A percentile compares a stretch with the other conserved stretches of the same genome.
Conservation (phyloP, 2,797 vertebrate genomes). For the Sebastolobus altivelis region DNA sequence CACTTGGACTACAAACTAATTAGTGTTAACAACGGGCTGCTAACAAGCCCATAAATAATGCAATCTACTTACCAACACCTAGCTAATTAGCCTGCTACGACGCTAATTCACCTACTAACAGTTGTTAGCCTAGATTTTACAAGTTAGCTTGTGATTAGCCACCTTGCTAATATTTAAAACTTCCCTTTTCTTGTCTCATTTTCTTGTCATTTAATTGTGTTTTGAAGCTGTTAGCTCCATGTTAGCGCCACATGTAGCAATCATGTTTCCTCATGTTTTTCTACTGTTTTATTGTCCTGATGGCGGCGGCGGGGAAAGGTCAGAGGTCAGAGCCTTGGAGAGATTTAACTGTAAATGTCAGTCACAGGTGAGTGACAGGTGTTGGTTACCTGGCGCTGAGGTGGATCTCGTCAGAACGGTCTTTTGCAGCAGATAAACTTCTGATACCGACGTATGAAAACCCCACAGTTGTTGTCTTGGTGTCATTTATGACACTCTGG, state of each 20-base stretch:
- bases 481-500: neutral
- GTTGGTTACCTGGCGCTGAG: neutral
- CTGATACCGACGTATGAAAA: neutral
- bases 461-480: neutral
- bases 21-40: neutral
- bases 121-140: slow-evolving; percentile 4
- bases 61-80: slow-evolving; percentile 14
- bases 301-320: neutral
- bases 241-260: neutral
- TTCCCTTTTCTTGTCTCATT: slow-evolving; percentile 2
- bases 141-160: slow-evolving; percentile 6
- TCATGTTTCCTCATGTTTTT: neutral
- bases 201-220: neutral
- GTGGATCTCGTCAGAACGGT: neutral
- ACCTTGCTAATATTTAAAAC: slow-evolving; percentile 5
- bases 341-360: neutral
- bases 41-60: slow-evolving; percentile 3
- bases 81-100: slow-evolving; percentile 14
- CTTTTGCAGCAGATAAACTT: slow-evolving; percentile 9
- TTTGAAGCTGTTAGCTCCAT: slow-evolving; percentile 12
- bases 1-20: neutral
- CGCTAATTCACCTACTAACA: slow-evolving; percentile 32
- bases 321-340: neutral
- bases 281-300: neutral
- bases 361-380: neutral